Base-by-base conservation (phyloP, 2,888 invertebrate genomes). In the Dinocampus coccinellae region DNA sequence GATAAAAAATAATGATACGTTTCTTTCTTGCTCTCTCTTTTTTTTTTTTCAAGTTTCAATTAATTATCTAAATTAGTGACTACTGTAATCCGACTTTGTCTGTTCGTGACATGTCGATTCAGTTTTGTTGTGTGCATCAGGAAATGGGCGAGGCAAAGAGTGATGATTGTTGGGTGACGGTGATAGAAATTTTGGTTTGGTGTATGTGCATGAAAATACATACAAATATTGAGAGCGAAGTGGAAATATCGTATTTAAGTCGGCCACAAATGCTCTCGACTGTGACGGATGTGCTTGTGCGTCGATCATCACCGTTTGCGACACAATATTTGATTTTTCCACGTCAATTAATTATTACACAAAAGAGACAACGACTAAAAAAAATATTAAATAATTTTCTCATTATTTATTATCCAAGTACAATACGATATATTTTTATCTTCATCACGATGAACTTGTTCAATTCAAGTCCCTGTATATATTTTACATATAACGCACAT, bases 21-120 rank as follows among this genome's bases (percentile, higher is more conserved):
- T n/a, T 13, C 11, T 13, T 39, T n/a, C 39, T n/a, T 1, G n/a
- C 11, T 3, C 16, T 3, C 11, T n/a, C 0, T 2, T 39, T 2
- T 3, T 39, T 39, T 20, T 47, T 47, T 47, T 7, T 47, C 7
- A 47, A n/a, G 7, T 16, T 47, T 47, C 9, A 47, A 47, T 47
- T 47, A 47, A 47, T 47, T 20, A 47, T 47, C 47, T 47, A 16
- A 16, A 47, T 47, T 47, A 16, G 47, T 47, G 16, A 24, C 24
- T 55, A 22, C 26, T 55, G 3, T 26, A 55, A 26, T 22, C 22
- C 22, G 22, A 20, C 24, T 24, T 26, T 26, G 13, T 55, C 55
- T 55, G 55, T 55, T 55, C 55, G 26, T 55, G 55, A 55, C 26
- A n/a, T 55, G 22, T 55, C 24, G 55, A 55, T 55, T 24, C 55